Evolutionary conservation across 1,140 invertebrate genomes (phyloP), one percentile per base, ranked within the genome.

Genomic region (Philotrypesis tridentata): DNA sequence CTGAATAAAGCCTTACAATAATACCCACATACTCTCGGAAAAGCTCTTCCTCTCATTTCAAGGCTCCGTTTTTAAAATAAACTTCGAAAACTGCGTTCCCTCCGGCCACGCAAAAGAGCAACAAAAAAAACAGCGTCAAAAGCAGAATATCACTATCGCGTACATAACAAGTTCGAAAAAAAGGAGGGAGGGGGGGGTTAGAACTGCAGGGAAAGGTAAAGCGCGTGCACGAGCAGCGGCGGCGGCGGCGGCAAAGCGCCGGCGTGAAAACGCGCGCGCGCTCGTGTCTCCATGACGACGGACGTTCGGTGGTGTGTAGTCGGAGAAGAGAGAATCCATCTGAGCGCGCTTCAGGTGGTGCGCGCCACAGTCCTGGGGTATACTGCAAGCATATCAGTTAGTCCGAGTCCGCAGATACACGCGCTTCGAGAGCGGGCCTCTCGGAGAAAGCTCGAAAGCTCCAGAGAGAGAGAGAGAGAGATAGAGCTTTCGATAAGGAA

Each of bases 271-370:
- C 85, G 85, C 86, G 17, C 48, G 40, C 40, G 40, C 48, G 40
- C 40, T 2, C 40, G 83, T 84, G 87, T 90, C 86, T 85, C 87
- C 87, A 90, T 89, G 86, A 85, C 74, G 87, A 89, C 88, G 82
- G 29, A n/a, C 48, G 48, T 55, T 55, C 48, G 48, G 48, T 17
- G 48, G 21, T 55, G 48, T 55, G 17, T 43, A n/a, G n/a, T n/a
- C n/a, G n/a, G n/a, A 55, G 33, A 67, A 65, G 84, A 80, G 85
- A 55, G 48, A 55, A 55, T 80, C 82, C 67, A 79, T 84, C 82
- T 80, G 84, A 29, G 61, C 72, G 80, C 29, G 25, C 77, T 80
- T 84, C 82, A 40, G 63, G 72, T 78, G 71, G 73, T 76, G 79
- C 71, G 72, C 78, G 71, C 76, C 78, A 27, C 61, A 61, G 85